A percentile compares a stretch with the other conserved stretches of the same genome.
Evolutionary conservation across 2,888 invertebrate genomes (phyloP).

Genomic region (Meghimatium bilineatum): DNA sequence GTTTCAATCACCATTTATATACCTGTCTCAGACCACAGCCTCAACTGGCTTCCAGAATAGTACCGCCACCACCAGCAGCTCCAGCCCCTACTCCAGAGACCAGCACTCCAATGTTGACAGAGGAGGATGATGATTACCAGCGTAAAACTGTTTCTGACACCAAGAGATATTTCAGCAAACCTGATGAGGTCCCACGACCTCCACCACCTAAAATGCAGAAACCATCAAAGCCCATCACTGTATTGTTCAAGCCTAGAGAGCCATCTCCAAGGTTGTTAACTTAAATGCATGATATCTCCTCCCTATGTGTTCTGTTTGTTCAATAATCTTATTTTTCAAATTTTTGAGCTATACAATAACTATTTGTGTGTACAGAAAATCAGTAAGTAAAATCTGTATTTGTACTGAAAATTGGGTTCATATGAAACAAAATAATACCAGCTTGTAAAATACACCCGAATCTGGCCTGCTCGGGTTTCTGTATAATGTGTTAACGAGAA

Average conservation of each 20-base stretch:
- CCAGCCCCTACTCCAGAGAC: conserved; percentile 45
- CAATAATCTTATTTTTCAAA: too few relatives aligned
- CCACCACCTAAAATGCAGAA: conserved; percentile 53
- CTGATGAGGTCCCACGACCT: conserved; percentile 50
- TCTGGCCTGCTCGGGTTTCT: too few relatives aligned
- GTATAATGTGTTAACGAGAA: too few relatives aligned
- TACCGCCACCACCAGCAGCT: conserved; percentile 53
- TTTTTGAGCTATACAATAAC: too few relatives aligned
- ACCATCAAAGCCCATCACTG: conserved; percentile 46
- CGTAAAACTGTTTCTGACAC: conserved; percentile 64
- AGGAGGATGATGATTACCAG: conserved; percentile 61
- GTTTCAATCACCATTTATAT: neutral
- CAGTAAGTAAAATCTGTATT: too few relatives aligned
- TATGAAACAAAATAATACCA: too few relatives aligned
- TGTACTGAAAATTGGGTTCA: too few relatives aligned
- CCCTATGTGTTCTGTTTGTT: neutral
- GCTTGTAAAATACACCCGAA: too few relatives aligned
- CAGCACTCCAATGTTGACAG: conserved; percentile 53
- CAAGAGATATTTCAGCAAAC: conserved; percentile 59
- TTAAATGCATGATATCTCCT: conserved; percentile 4
- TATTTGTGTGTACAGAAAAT: too few relatives aligned
- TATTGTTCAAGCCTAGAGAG: conserved; percentile 50
- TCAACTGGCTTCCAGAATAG: conserved; percentile 53
- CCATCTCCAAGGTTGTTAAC: conserved; percentile 53
- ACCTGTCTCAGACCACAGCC: conserved; percentile 36